phyloP scores from a whole-genome alignment of 2,113 vertebrate genomes.

The Mobula hypostoma region DNA sequence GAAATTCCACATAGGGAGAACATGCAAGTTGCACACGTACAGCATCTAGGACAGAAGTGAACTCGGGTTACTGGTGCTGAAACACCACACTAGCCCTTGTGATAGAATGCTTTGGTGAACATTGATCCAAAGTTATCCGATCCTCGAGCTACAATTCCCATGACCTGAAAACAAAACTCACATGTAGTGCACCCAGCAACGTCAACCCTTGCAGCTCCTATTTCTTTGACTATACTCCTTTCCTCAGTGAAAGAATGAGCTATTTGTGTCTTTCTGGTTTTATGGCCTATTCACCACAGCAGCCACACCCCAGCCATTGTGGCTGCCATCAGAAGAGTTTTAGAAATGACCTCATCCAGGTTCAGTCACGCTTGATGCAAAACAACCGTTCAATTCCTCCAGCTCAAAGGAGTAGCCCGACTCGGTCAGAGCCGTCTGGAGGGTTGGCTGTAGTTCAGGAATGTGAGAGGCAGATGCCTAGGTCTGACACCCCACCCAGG shows the following conservation, averaged over 20 bases:
- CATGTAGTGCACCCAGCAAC: not conserved
- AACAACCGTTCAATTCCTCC: not conserved
- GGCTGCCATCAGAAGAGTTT: not conserved
- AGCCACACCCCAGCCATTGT: not conserved
- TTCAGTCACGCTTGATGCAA: not conserved
- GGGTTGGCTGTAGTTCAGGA: not conserved
- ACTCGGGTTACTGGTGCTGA: no score
- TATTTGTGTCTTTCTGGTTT: not conserved
- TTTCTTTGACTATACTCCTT: not conserved
- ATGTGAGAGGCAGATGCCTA: not conserved
- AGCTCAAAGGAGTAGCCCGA: not conserved
- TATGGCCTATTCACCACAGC: not conserved
- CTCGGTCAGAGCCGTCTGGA: not conserved
- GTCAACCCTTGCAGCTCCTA: not conserved
- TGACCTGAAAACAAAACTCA: not conserved
- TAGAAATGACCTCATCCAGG: not conserved
- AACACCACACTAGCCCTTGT: not conserved
- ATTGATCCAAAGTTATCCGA: not conserved
- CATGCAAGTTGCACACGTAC: no score
- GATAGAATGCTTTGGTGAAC: not conserved
- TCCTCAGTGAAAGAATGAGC: not conserved
- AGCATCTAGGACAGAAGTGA: no score
- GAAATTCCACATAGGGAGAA: no score
- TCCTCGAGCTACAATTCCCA: not conserved
- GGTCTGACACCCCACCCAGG: not conserved